Base-by-base conservation (phyloP, 2,888 invertebrate species). In the Agonopterix alstromeriana region DNA sequence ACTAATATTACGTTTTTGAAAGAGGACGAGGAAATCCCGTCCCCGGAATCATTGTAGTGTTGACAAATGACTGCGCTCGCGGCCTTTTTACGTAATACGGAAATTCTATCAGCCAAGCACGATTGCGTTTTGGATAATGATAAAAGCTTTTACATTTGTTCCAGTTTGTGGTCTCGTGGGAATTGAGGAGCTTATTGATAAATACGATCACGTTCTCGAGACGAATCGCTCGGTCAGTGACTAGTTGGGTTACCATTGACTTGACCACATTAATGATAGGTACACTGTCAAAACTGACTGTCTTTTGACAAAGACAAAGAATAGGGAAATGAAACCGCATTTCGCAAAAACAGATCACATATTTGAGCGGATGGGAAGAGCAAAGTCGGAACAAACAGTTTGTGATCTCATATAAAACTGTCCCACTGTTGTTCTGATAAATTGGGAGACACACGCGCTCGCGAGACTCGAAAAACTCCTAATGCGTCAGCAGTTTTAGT, bases 401-500 rank as follows among this genome's bases (percentile, higher is more conserved):
- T 10, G n/a, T n/a, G 38, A 10, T 38, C 43, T 43, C 43, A 43
- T 43, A 43, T 43, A 35, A 43, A 43, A 35, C 48, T 35, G 48
- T 45, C 48, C 45, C 35, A 50, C 51, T 54, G 51, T 52, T 54
- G 47, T 49, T 51, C 49, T 52, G 53, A 58, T 53, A 59, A 62
- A 64, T 60, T 60, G 48, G 51, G 47, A 55, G 53, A 63, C 60
- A 64, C 57, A 54, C 57, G 57, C 57, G 51, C 59, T 53, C 53
- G 60, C 60, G 61, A 61, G 56, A 56, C 58, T 8, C 50, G 65
- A 66, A 70, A 67, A 70, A 72, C 67, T 68, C 62, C 60, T 60
- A 67, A 65, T 64, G 64, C 72, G 70, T 73, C 71, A 70, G 66
- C 73, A 70, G 69, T 75, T 74, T 64, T 62, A 70, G 70, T 77